These are phyloP conservation scores for Neodon shergylaensis DNA, from an alignment of 2,113 vertebrate species.

Conservation along the genomic window DNA sequence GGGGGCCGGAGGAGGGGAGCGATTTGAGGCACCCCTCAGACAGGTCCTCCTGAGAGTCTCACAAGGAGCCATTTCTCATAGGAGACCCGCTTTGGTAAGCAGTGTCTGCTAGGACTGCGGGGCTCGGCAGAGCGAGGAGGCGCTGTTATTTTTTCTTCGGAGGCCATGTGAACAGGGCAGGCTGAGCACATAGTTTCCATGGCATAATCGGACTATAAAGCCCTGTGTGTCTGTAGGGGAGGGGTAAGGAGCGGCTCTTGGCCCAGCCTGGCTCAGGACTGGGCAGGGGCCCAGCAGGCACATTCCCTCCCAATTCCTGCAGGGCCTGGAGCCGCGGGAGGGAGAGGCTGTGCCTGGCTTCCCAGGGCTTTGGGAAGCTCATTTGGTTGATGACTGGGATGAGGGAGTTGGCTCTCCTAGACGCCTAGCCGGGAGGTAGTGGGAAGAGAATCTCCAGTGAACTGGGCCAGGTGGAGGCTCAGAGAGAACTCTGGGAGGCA, in stretches of 20 bases:
- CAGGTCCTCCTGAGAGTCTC: conserved; percentile 64
- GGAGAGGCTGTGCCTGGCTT: not conserved
- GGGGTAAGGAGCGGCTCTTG: conserved; percentile 51
- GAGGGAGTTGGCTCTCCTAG: conserved; percentile 21
- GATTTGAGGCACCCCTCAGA: not conserved
- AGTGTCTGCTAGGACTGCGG: conserved; percentile 48
- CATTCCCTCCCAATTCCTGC: conserved; percentile 53
- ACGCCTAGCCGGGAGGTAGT: not conserved
- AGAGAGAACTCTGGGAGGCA: not conserved
- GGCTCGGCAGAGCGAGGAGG: conserved; percentile 67
- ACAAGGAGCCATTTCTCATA: conserved; percentile 59
- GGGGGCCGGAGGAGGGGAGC: not conserved
- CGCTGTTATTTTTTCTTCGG: conserved; percentile 69
- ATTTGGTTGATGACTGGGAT: not conserved
- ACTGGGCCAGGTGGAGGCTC: not conserved
- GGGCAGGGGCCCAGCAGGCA: conserved; percentile 58
- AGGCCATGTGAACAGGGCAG: conserved; percentile 81
- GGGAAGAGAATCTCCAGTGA: conserved; percentile 4
- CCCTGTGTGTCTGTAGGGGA: conserved; percentile 74
- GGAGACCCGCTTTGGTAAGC: conserved; percentile 26
- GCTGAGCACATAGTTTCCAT: conserved; percentile 78
- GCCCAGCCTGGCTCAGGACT: conserved; percentile 46
- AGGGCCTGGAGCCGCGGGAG: not conserved
- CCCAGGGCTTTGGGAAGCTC: conserved; percentile 1
- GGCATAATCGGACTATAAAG: conserved; percentile 78